These are phyloP conservation scores for Threskiornis aethiopicus DNA, from an alignment of 2,797 vertebrate species.

Conservation along the genomic window DNA sequence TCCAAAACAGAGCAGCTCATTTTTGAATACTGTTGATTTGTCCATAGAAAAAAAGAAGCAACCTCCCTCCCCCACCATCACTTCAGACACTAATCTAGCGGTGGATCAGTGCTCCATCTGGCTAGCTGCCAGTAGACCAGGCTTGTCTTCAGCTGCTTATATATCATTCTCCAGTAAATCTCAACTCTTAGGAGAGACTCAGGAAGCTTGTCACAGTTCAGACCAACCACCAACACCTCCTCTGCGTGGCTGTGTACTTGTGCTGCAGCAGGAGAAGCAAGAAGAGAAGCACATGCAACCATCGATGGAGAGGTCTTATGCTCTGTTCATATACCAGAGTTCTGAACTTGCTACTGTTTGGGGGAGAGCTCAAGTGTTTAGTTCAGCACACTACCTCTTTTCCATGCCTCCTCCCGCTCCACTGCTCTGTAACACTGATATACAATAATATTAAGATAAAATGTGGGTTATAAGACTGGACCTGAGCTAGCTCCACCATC, in stretches of 20 bases:
- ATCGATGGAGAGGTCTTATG: rapidly evolving
- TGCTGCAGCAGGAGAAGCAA: background rate
- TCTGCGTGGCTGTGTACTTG: background rate
- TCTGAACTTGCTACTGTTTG: background rate
- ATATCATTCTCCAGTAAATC: background rate
- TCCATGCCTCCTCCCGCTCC: background rate
- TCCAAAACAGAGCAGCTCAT: background rate
- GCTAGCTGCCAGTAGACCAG: background rate
- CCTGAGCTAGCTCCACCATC: background rate
- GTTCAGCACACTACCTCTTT: background rate
- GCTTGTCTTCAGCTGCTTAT: background rate
- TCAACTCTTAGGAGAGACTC: background rate
- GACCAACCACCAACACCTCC: background rate
- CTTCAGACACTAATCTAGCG: background rate
- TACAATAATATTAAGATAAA: background rate
- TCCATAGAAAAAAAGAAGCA: background rate
- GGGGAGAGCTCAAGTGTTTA: background rate
- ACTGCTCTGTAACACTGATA: background rate
- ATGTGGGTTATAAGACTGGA: background rate
- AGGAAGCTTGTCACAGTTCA: background rate
- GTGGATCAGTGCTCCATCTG: background rate
- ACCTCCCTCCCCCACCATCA: too few species aligned
- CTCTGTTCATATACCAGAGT: background rate
- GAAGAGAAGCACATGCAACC: background rate
- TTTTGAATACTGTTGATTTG: background rate